A percentile compares a stretch with the other conserved stretches of the same genome.
Conservation (phyloP, 2,113 vertebrate species). For the Seriola rivoliana region DNA sequence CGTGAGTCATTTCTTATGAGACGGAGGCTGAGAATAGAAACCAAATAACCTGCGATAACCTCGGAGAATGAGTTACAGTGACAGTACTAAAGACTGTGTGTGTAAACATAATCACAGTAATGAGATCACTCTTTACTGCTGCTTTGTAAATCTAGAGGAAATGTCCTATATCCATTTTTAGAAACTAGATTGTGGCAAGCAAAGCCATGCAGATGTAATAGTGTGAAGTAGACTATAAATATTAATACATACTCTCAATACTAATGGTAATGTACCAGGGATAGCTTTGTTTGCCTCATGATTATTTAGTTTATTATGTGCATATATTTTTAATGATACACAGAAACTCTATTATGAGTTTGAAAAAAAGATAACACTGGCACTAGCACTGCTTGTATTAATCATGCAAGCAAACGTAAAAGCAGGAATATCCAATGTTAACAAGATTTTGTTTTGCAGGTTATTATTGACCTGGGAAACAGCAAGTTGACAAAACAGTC, state of each 20-base stretch:
- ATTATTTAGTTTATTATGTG: slow-evolving; percentile 55
- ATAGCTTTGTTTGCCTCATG: slow-evolving; percentile 59
- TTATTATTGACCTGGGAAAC: not conserved
- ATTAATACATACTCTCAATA: slow-evolving; percentile 68
- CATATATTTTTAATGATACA: slow-evolving; percentile 51
- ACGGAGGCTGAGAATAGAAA: slow-evolving; percentile 37
- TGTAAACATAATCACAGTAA: slow-evolving; percentile 56
- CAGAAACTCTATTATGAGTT: slow-evolving; percentile 21
- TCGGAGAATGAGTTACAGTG: slow-evolving; percentile 36
- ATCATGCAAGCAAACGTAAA: not conserved
- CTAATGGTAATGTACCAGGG: slow-evolving; percentile 53
- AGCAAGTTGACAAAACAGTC: not conserved
- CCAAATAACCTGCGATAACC: slow-evolving; percentile 32
- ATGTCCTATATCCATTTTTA: slow-evolving; percentile 63
- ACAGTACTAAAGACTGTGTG: slow-evolving; percentile 48
- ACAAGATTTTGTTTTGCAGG: not conserved
- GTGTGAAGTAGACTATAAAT: slow-evolving; percentile 71
- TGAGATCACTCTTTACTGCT: slow-evolving; percentile 47
- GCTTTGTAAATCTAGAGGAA: slow-evolving; percentile 52
- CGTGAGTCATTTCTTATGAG: slow-evolving; percentile 42
- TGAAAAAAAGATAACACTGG: not conserved
- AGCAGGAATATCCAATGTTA: not conserved
- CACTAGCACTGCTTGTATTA: not conserved
- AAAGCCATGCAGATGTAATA: slow-evolving; percentile 55
- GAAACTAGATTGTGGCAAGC: slow-evolving; percentile 47